Evolutionary conservation across 2,888 invertebrate genomes (phyloP), one percentile per base, ranked within the genome.

Genomic region (Brachynemurus nebulosus): DNA sequence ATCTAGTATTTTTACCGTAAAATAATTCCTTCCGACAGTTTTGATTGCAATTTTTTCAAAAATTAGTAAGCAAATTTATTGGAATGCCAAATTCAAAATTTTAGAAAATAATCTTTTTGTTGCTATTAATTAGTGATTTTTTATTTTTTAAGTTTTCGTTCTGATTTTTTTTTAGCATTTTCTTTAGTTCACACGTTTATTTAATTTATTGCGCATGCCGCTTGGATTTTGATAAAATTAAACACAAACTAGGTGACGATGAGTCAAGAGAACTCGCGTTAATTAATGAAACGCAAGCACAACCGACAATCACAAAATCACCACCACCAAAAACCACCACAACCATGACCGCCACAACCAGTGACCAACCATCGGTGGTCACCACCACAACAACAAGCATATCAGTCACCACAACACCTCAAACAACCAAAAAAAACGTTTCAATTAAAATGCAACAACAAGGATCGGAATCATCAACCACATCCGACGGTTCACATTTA

Each of bases 401-500:
- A n/a, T 18, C 37, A 7, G 8, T 11, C 19, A 16, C 37, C 3
- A 14, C 43, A 36, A 14, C 19, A 3, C 18, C 12, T 38, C 23
- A 45, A 8, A 53, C 59, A 6, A 55, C 58, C 2, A 60, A 61
- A 44, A 63, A 65, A 54, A 62, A 63, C 48, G 62, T 70, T 20
- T 69, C 65, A 35, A 68, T 69, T 45, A 60, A 62, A 49, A 66
- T 69, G 2, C 68, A 70, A 48, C 53, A 58, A 39, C 12, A n/a
- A n/a, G n/a, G n/a, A n/a, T n/a, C n/a, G n/a, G n/a, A n/a, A n/a
- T n/a, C n/a, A n/a, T n/a, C n/a, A n/a, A n/a, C n/a, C n/a, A n/a
- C n/a, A n/a, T 52, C 60, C 51, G 75, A 76, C 49, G 72, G 74
- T 51, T 71, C 72, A 48, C 76, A 76, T 60, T 64, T 83, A 49